Evolutionary conservation across 2,888 invertebrate genomes (phyloP), one percentile per base, ranked within the genome.

Genomic region (Cerastoderma edule): DNA sequence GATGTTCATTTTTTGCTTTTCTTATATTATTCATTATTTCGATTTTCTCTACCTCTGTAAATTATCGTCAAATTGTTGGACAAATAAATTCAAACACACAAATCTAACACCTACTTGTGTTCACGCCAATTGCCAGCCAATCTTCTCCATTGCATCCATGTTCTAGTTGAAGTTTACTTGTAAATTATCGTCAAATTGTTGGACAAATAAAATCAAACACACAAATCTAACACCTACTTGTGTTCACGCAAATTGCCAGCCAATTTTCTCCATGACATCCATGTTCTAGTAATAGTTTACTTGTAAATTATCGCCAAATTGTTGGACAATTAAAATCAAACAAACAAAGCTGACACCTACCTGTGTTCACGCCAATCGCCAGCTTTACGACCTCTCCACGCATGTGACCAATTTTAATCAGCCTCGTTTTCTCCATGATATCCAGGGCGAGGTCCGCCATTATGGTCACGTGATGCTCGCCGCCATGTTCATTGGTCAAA

Each of bases 361-460:
- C 78, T 48, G 70, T 67, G 22, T 39, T 66, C 5, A 74, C 63
- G 8, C 73, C 78, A 16, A 78, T 71, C n/a, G 50, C 70, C 3
- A 78, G 67, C 30, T 71, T 73, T 2, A 78, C 65, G 4, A 32
- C 44, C 30, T 72, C 72, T 0, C 53, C 67, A 24, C 30, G 46
- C 16, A 69, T 56, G 35, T 70, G 63, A 28, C 33, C 32, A 10
- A 57, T 44, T 19, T 67, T 53, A 16, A 78, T 50, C 28, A 67
- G 63, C 0, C 64, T 33, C 0, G 67, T 44, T 39, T 48, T 57
- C 2, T 71, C 73, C 32, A 67, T 8, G 8, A 74, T 27, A 39
- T 78, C 78, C 0, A 78, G 1, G 0, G 78, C 73, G 1, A 78
- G 50, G 22, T 46, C 48, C 10, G 78, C 78, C 10, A 78, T 54